Base-by-base conservation (phyloP, 2,113 vertebrate genomes). In the Lycaon pictus region DNA sequence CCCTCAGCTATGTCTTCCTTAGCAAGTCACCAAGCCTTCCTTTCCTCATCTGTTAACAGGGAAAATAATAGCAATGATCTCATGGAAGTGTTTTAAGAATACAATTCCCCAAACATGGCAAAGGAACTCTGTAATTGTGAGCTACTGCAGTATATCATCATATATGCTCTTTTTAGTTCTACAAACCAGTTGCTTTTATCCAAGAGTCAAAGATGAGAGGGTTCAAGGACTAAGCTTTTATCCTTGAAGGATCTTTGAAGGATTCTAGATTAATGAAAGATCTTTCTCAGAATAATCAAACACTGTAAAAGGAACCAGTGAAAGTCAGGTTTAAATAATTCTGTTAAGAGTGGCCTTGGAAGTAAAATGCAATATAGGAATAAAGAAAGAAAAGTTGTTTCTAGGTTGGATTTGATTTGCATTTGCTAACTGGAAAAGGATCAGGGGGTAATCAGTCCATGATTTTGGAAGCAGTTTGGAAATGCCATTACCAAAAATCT, bases 151-250 rank as follows among this genome's bases (percentile, higher is more conserved):
- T 35, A 5, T 62, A 79, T 87, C 27, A 20, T 62, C 19, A 20
- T 71, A 5, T 5, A 35, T 48, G 37, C 2, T 80, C 16, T 16
- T 92, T 81, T 62, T 53, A 43, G 37, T 84, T 97, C 71, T 43
- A 79, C 65, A 97, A 96, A 51, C 20, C 63, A 96, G 63, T 65
- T 85, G 56, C 79, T 67, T 83, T 98, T 85, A 98, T 86, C 55
- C 76, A 93, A 95, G 86, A 97, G 37, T 60, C 92, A 72, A 95
- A 82, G 84, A 77, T 91, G 60, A 88, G 63, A 62, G 25, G 80
- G 62, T 96, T 97, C 48, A 95, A 96, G 37, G 43, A 6, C 74
- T 93, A 62, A n/a, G 95, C 4, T 48, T 88, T 84, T 88, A 43
- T 98, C 63, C 55, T 91, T 93, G 77, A 95, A 80, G 76, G 37